These are phyloP conservation scores for Conistra vaccinii DNA, from an alignment of 2,888 invertebrate genomes.

Conservation along the genomic window DNA sequence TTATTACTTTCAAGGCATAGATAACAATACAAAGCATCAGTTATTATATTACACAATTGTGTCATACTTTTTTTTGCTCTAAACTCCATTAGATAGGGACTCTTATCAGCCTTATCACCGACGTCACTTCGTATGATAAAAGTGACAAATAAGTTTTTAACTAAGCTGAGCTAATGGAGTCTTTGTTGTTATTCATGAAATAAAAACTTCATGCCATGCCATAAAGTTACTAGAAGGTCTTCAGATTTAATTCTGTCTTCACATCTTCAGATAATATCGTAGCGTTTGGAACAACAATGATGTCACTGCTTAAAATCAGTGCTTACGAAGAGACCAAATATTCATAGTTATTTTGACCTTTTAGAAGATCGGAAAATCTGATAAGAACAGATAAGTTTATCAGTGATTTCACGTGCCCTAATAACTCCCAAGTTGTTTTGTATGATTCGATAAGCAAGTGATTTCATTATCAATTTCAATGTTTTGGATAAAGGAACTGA, in stretches of 20 bases:
- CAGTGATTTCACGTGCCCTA: slow-evolving; percentile 31
- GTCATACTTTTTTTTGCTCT: slow-evolving; percentile 42
- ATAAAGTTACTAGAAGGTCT: slow-evolving; percentile 27
- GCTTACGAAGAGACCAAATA: slow-evolving; percentile 21
- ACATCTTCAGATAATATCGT: slow-evolving; percentile 31
- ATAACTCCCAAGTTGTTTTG: slow-evolving; percentile 35
- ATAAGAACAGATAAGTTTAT: slow-evolving; percentile 42
- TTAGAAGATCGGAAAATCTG: slow-evolving; percentile 37
- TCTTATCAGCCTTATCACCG: slow-evolving; percentile 63
- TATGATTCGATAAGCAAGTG: slow-evolving; percentile 35
- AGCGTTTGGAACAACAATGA: slow-evolving; percentile 27
- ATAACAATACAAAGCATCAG: slow-evolving; percentile 28
- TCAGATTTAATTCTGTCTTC: slow-evolving; percentile 24
- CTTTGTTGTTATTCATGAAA: slow-evolving; percentile 45
- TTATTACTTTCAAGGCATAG: slow-evolving; percentile 33
- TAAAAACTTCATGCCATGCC: slow-evolving; percentile 29
- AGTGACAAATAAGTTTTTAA: slow-evolving; percentile 56
- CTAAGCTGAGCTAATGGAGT: slow-evolving; percentile 46
- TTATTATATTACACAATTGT: slow-evolving; percentile 31
- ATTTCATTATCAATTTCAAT: slow-evolving; percentile 38
- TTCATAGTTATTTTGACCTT: slow-evolving; percentile 34
- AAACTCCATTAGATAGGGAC: slow-evolving; percentile 35
- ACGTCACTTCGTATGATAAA: slow-evolving; percentile 61
- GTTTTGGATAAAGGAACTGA: slow-evolving; percentile 23
- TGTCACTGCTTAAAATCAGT: slow-evolving; percentile 34